phyloP scores from a whole-genome alignment of 2,113 vertebrate genomes.

The Lagenorhynchus albirostris region DNA sequence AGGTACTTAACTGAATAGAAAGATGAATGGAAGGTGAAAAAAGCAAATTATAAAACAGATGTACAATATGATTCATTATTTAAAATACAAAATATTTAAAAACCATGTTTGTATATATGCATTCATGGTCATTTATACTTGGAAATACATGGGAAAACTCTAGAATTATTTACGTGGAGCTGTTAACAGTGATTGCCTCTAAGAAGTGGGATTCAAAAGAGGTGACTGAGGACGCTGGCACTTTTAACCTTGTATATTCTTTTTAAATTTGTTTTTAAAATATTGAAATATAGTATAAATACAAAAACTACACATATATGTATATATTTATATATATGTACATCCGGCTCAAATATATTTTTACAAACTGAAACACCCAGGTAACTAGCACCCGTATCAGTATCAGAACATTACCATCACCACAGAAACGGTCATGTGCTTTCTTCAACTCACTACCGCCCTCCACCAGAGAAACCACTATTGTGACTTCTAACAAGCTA shows the following conservation, averaged over 20 bases:
- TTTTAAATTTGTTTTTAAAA: not conserved
- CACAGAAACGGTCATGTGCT: not conserved
- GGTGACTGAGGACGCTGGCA: not conserved
- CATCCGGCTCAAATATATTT: not conserved
- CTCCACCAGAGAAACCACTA: not conserved
- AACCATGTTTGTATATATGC: not conserved
- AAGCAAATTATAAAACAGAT: not conserved
- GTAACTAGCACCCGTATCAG: not conserved
- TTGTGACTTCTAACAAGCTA: not conserved
- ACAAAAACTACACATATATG: not conserved
- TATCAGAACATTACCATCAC: not conserved
- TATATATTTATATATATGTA: not conserved
- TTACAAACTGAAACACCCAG: not conserved
- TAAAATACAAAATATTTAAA: slow-evolving; percentile 5
- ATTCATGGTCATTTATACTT: not conserved
- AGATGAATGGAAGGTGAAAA: not conserved
- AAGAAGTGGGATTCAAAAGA: not conserved
- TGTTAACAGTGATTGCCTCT: not conserved
- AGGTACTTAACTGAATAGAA: not conserved
- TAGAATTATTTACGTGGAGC: not conserved
- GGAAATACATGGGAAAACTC: not conserved
- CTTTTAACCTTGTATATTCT: not conserved
- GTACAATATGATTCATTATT: not conserved
- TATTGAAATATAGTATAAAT: not conserved
- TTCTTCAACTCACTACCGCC: not conserved